These are phyloP conservation scores for Metallyticus violacea DNA, from an alignment of 2,888 invertebrate species.

Conservation along the genomic window DNA sequence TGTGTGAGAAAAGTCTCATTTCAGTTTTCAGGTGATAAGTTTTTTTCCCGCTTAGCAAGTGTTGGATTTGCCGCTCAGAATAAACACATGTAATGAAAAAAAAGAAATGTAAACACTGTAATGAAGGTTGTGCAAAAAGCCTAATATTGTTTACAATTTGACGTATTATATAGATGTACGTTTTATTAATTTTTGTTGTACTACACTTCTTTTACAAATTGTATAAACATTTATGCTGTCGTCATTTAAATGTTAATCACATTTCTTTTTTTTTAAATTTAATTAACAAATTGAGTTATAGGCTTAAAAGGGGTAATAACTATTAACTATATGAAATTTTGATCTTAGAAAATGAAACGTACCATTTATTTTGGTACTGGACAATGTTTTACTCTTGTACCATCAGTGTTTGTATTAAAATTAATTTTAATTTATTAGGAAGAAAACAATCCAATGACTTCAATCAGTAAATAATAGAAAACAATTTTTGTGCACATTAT, in stretches of 20 bases:
- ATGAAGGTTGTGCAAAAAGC: background rate
- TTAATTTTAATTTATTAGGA: too few species aligned
- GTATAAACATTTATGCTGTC: background rate
- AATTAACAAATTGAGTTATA: background rate
- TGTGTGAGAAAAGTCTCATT: background rate
- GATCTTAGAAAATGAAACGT: background rate
- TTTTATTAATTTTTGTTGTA: background rate
- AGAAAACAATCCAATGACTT: too few species aligned
- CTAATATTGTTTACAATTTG: background rate
- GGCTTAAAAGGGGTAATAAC: background rate
- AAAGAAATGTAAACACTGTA: background rate
- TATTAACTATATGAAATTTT: background rate
- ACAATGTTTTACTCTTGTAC: background rate
- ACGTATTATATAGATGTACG: background rate
- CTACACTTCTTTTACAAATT: background rate
- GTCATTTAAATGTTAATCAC: background rate
- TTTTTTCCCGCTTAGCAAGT: background rate
- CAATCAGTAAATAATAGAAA: too few species aligned
- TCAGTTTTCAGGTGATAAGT: background rate
- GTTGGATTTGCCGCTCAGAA: background rate
- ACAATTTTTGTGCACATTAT: too few species aligned
- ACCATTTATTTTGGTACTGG: background rate
- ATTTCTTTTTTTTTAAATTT: background rate
- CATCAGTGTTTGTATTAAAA: too few species aligned
- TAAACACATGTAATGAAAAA: background rate